Evolutionary conservation across 2,113 vertebrate species (phyloP).

Genomic region (Hemiscyllium ocellatum): DNA sequence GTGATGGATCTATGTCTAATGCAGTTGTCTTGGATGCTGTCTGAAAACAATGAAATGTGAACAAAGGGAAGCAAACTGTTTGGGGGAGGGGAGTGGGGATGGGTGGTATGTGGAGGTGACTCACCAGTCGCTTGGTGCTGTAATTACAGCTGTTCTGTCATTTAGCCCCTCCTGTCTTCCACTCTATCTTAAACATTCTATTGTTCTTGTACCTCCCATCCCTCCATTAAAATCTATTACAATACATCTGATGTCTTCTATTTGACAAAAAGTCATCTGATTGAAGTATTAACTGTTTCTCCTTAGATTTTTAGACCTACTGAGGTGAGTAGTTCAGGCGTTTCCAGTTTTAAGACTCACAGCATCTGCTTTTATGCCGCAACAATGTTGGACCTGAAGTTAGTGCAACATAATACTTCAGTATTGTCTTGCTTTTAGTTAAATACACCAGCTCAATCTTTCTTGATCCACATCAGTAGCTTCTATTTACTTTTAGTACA

Average conservation of each 20-base stretch:
- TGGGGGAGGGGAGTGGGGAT: too few relatives aligned
- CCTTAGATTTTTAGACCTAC: neutral
- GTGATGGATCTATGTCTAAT: neutral
- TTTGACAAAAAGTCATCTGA: neutral
- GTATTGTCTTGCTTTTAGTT: neutral
- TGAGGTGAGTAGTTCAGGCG: neutral
- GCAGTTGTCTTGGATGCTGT: neutral
- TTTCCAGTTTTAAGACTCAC: too few relatives aligned
- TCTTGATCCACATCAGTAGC: neutral
- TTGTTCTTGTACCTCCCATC: neutral
- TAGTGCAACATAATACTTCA: neutral
- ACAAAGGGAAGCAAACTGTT: neutral
- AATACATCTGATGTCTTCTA: neutral
- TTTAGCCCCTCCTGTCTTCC: too few relatives aligned
- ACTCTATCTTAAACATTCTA: too few relatives aligned
- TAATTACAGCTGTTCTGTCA: neutral
- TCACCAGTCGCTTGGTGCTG: neutral
- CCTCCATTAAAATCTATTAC: neutral
- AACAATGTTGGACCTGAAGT: neutral
- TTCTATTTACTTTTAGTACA: neutral
- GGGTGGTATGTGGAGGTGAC: neutral
- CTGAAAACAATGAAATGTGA: neutral
- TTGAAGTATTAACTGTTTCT: neutral
- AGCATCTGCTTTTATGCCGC: too few relatives aligned
- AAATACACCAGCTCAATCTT: neutral